A percentile compares a stretch with the other conserved stretches of the same genome.
These are phyloP conservation scores for Tenthredo notha DNA, from an alignment of 2,888 invertebrate species.

Conservation along the genomic window DNA sequence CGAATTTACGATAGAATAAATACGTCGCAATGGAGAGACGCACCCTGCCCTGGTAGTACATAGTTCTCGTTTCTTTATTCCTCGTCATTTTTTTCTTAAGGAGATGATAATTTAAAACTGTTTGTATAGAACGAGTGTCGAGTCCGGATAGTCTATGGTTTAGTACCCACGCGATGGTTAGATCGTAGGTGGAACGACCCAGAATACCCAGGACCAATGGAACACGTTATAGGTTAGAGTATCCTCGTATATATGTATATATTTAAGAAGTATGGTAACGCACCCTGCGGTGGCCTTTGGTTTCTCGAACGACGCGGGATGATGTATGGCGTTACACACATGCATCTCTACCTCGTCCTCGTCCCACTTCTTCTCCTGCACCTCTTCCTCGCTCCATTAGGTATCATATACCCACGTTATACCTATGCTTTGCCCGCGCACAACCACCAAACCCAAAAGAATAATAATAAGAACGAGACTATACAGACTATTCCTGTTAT, in stretches of 20 bases:
- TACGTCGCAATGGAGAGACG: conserved; percentile 3
- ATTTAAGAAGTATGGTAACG: conserved; percentile 70
- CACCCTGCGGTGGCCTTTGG: conserved; percentile 77
- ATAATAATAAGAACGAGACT: conserved; percentile 72
- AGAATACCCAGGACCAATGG: conserved; percentile 46
- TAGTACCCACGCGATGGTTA: background rate
- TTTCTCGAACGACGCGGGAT: conserved; percentile 74
- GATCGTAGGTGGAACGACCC: conserved; percentile 55
- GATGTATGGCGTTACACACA: conserved; percentile 78
- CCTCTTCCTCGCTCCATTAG: conserved; percentile 55
- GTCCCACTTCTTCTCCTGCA: conserved; percentile 58
- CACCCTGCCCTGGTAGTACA: background rate
- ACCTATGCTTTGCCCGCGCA: conserved; percentile 66
- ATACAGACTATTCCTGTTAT: conserved; percentile 76
- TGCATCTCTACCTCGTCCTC: conserved; percentile 63
- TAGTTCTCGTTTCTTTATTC: background rate
- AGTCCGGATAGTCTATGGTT: background rate
- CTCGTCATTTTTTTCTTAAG: background rate
- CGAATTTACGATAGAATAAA: background rate
- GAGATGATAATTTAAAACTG: conserved; percentile 15
- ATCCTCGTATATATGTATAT: conserved; percentile 22
- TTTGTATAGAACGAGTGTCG: background rate
- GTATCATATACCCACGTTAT: conserved; percentile 55
- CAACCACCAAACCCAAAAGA: conserved; percentile 68
- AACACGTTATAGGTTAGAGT: conserved; percentile 39